A percentile compares a stretch with the other conserved stretches of the same genome.
Evolutionary conservation across 2,888 invertebrate genomes (phyloP).

Genomic region (Lepidocyrtinus sp.): DNA sequence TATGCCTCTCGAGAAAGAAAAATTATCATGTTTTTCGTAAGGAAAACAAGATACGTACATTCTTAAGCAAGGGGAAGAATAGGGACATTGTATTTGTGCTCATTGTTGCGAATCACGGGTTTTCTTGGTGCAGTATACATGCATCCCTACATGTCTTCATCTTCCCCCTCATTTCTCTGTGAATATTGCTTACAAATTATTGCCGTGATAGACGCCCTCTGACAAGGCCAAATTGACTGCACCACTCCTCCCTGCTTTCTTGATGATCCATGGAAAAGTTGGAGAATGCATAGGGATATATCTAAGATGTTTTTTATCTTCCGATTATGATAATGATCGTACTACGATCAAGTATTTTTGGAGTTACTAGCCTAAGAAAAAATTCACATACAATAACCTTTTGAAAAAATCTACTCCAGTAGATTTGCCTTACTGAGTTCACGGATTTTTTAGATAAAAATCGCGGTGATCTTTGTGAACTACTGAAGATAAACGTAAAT

Average conservation of each 20-base stretch:
- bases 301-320: too few relatives aligned
- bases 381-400: too few relatives aligned
- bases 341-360: too few relatives aligned
- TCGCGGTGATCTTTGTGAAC: too few relatives aligned
- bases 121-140: too few relatives aligned
- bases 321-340: too few relatives aligned
- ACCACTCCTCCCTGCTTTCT: constrained; percentile 41
- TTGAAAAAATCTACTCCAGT: too few relatives aligned
- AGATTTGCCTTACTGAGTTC: too few relatives aligned
- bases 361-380: too few relatives aligned
- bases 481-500: too few relatives aligned
- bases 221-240: constrained; percentile 50
- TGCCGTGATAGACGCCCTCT: constrained; percentile 40
- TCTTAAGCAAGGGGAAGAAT: constrained; percentile 18
- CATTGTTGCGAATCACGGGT: not conserved
- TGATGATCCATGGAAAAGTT: constrained; percentile 50
- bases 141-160: constrained; percentile 7
- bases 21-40: constrained; percentile 45
- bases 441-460: too few relatives aligned
- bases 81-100: not conserved
- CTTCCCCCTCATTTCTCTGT: too few relatives aligned
- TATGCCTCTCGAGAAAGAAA: constrained; percentile 41
- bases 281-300: not conserved
- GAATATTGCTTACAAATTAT: constrained; percentile 27
- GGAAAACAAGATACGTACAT: constrained; percentile 23